Percentiles rank a stretch among this genome's conserved stretches.
Conservation (phyloP, 2,797 vertebrate genomes). For the Buceros bicornis region DNA sequence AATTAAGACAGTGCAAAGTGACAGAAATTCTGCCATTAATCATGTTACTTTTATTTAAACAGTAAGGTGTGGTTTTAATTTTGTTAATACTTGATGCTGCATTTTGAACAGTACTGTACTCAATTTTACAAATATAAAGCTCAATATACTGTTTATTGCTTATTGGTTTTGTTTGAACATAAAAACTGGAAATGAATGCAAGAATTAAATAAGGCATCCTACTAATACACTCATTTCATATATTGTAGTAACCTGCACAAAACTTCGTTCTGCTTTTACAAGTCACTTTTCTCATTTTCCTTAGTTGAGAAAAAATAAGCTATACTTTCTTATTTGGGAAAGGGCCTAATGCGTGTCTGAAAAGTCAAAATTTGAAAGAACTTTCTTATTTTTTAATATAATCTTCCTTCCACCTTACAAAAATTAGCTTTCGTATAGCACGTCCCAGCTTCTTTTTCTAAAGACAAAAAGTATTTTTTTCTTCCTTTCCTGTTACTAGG, state of each 20-base stretch:
- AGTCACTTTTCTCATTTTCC: neutral
- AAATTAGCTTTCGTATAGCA: neutral
- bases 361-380: neutral
- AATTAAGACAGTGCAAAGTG: neutral
- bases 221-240: neutral
- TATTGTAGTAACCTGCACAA: neutral
- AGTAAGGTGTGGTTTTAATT: neutral
- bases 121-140: conserved; percentile 9
- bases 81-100: conserved; percentile 17
- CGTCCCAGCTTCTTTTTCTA: conserved; percentile 51
- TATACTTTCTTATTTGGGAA: neutral
- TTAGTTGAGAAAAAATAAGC: neutral
- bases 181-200: neutral
- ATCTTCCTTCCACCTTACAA: neutral
- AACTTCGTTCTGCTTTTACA: neutral
- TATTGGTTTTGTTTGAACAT: neutral
- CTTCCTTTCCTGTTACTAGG: conserved; percentile 59
- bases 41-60: conserved; percentile 39
- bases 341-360: neutral
- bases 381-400: neutral
- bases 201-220: conserved; percentile 56
- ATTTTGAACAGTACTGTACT: conserved; percentile 13
- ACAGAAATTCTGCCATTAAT: conserved; percentile 14
- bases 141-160: conserved; percentile 52
- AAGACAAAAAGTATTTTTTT: conserved; percentile 57